Base-by-base conservation (phyloP, 2,888 invertebrate species). In the Parasteatoda lunata region DNA sequence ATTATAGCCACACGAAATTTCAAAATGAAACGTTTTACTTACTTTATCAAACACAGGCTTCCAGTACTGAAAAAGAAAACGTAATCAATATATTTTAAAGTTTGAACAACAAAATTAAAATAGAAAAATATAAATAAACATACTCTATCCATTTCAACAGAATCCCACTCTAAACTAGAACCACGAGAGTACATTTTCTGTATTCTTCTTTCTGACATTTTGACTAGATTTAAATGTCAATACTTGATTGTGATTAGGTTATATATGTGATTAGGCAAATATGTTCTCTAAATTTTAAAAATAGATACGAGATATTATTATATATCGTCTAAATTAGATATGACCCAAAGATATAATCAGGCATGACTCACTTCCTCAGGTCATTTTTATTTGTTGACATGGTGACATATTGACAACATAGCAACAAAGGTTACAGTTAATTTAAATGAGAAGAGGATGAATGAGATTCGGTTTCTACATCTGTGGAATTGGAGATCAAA, bases 11-110 rank as follows among this genome's bases (percentile, higher is more conserved):
- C 30, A 30, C 30, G 30, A 30, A 30, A 30, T 30, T 30, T 30
- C 30, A 30, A 30, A 30, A 30, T 30, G 30, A 30, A 30, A 30
- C 30, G 30, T 30, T 30, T 30, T 30, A 70, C 83, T 83, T 76
- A 88, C 88, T 81, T 88, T 88, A 66, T 90, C 89, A 77, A 90
- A 90, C 0, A 89, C 88, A 15, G 89, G 88, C 48, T 83, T 84
- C 90, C 90, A 90, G 30, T 84, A 81, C 89, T 89, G 73, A 15
- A 86, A 86, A 64, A 47, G 69, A 59, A 81, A 76, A 15, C 68
- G 11, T 11, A 66, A 48, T 54, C 3, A 13, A 30, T 66, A 49
- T 48, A 65, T 49, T 64, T 15, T 64, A 52, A 47, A 65, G 48
- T 75, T 7, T 51, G 51, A 80, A 72, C 30, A 45, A 65, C 3